Evolutionary conservation across 2,888 invertebrate species (phyloP), one percentile per base, ranked within the genome.

Genomic region (Leptinotarsa rubiginosa): DNA sequence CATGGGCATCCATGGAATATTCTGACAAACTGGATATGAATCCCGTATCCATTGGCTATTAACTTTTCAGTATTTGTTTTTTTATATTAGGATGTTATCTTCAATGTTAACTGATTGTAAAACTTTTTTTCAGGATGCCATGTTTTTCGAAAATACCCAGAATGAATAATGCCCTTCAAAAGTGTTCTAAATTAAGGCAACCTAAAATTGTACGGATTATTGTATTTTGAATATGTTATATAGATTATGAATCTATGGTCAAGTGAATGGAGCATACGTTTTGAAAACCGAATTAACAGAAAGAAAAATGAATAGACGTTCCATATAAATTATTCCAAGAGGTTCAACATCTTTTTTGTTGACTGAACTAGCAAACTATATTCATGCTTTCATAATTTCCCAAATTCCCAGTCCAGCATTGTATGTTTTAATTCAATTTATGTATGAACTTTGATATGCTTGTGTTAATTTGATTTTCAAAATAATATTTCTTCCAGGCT

Each of bases 131-230:
- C 73, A 83, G 83, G 83, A 83, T 72, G 82, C 82, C 31, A 83
- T 83, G 82, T 83, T 83, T 75, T 83, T 83, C 56, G 82, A 82
- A 77, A 82, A 81, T 20, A 56, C 56, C 56, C 10, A 56, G 56
- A 56, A 56, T 15, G 56, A 56, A 22, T 56, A 15, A 56, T n/a
- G 18, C 15, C 22, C 22, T 56, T 56, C 56, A 22, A 56, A 13
- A 56, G 22, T 56, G 22, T 56, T 56, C 1, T 50, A 50, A 16
- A 50, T 16, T n/a, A 50, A n/a, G 50, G 50, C 5, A n/a, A 15
- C 50, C 16, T 13, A 50, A 4, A 15, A 50, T 50, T 50, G 22
- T 22, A 56, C 4, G 20, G 20, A 56, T 15, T 56, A 56, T 56
- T 56, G 56, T 56, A 22, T 22, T 56, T 56, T 56, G 22, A 22